phyloP scores from a whole-genome alignment of 2,888 invertebrate species.

The Hipparchia semele region DNA sequence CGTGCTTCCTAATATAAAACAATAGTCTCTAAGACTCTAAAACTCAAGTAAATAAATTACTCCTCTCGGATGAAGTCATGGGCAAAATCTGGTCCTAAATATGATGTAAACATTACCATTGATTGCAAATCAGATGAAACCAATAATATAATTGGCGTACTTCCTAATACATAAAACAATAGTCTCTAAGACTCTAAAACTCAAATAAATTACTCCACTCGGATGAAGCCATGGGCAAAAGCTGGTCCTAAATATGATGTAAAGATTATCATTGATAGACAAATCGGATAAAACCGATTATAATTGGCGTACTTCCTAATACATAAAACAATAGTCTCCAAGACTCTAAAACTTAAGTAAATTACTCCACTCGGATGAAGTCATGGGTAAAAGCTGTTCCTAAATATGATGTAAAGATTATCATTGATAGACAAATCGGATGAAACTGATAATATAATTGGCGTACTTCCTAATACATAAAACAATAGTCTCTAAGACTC shows the following conservation, averaged over 20 bases:
- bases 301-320: constrained; percentile 26
- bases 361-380: no score
- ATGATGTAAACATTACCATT: not conserved
- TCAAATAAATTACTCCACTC: not conserved
- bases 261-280: not conserved
- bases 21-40: constrained; percentile 29
- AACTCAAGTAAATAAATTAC: no score
- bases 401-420: not conserved
- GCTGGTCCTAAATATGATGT: no score
- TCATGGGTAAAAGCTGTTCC: not conserved
- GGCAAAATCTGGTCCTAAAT: no score
- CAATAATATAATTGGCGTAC: constrained; percentile 18
- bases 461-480: constrained; percentile 26
- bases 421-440: not conserved
- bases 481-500: constrained; percentile 30
- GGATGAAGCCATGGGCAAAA: no score
- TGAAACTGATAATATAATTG: constrained; percentile 14
- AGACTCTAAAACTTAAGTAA: not conserved
- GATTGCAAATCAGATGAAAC: not conserved
- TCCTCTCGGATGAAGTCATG: no score
- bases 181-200: constrained; percentile 20
- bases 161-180: constrained; percentile 34
- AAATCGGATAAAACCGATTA: constrained; percentile 7
- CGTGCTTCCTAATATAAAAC: constrained; percentile 31
- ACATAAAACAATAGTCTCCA: constrained; percentile 32